These are phyloP conservation scores for Drosophila putrida DNA, from an alignment of 2,888 invertebrate species.

Conservation along the genomic window DNA sequence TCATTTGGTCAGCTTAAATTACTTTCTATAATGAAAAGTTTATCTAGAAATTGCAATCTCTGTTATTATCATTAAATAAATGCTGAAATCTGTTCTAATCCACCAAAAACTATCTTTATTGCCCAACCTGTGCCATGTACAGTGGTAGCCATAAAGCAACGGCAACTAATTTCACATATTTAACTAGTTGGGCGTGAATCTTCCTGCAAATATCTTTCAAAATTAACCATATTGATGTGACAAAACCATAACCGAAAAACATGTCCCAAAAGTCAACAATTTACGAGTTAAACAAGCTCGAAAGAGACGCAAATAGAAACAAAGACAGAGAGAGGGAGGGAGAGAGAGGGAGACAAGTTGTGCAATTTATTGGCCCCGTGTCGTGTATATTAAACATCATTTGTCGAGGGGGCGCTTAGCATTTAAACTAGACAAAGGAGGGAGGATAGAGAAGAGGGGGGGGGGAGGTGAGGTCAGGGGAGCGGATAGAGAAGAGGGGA, in stretches of 20 bases:
- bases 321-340: not conserved
- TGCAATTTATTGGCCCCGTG: slow-evolving; percentile 66
- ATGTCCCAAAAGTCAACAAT: slow-evolving; percentile 38
- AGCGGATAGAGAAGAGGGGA: no score
- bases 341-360: slow-evolving; percentile 9
- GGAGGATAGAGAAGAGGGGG: not conserved
- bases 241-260: slow-evolving; percentile 5
- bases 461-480: not conserved
- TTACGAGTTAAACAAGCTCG: slow-evolving; percentile 4
- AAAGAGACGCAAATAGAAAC: not conserved
- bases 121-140: not conserved
- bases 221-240: slow-evolving; percentile 30
- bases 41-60: slow-evolving; percentile 9
- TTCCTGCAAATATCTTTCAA: slow-evolving; percentile 33
- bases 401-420: slow-evolving; percentile 39
- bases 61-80: not conserved
- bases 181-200: slow-evolving; percentile 9
- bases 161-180: slow-evolving; percentile 4
- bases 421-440: slow-evolving; percentile 21
- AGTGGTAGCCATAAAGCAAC: slow-evolving; percentile 4
- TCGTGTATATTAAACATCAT: slow-evolving; percentile 65
- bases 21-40: not conserved
- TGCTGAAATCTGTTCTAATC: not conserved
- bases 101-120: not conserved
- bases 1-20: not conserved